phyloP scores from a whole-genome alignment of 2,113 vertebrate species.

The Rhea americana region DNA sequence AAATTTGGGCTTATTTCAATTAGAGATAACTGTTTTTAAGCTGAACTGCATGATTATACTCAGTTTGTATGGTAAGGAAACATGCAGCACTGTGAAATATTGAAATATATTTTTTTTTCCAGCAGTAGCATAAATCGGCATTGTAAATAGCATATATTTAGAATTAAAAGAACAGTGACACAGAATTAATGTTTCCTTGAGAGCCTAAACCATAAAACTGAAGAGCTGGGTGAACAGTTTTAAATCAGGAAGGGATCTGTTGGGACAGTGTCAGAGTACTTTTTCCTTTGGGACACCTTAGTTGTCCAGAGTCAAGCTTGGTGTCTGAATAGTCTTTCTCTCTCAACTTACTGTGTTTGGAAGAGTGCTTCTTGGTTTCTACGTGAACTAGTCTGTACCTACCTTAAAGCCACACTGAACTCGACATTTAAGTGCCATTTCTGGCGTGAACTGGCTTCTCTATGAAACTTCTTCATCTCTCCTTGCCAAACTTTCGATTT shows the following conservation, averaged over 20 bases:
- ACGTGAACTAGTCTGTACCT: background rate
- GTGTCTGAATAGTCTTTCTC: background rate
- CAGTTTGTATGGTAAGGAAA: background rate
- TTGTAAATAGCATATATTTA: background rate
- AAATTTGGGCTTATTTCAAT: background rate
- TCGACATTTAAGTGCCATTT: background rate
- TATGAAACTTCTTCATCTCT: background rate
- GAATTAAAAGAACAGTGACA: background rate
- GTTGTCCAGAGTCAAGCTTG: background rate
- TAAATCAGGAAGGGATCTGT: background rate
- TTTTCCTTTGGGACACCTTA: background rate
- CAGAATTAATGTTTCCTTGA: background rate
- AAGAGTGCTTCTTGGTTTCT: background rate
- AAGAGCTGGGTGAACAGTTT: background rate
- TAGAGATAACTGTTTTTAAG: background rate
- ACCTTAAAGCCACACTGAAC: background rate
- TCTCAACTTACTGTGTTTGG: background rate
- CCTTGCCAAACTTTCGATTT: background rate
- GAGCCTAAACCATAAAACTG: background rate
- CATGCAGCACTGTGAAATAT: background rate
- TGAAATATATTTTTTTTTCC: background rate
- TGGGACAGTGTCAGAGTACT: background rate
- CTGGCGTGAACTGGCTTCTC: background rate
- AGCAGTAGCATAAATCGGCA: background rate
- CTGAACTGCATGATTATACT: background rate